phyloP scores from a whole-genome alignment of 2,797 vertebrate genomes.

The Gallinago solitaria region DNA sequence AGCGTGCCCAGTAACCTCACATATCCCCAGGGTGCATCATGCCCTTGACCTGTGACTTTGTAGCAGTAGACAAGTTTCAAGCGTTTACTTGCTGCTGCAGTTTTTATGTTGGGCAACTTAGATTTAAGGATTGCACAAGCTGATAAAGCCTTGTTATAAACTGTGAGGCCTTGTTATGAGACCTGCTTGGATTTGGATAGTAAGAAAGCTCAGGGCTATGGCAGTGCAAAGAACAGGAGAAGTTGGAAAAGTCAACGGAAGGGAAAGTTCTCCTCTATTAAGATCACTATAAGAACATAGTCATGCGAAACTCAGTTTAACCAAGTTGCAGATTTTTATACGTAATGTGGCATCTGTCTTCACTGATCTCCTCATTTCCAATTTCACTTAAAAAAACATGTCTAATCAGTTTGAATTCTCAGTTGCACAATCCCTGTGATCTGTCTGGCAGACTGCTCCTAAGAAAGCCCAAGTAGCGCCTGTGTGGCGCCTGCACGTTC shows the following conservation, averaged over 20 bases:
- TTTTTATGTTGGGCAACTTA: not conserved
- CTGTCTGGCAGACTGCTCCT: not conserved
- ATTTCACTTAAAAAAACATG: constrained; percentile 40
- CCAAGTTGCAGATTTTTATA: constrained; percentile 24
- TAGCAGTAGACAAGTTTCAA: not conserved
- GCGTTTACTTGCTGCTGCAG: not conserved
- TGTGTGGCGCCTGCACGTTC: not conserved
- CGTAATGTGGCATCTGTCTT: constrained; percentile 27
- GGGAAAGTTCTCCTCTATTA: not conserved
- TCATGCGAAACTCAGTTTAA: not conserved
- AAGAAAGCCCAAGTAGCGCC: not conserved
- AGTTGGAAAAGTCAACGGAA: not conserved
- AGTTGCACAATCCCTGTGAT: not conserved
- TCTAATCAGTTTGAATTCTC: constrained; percentile 39
- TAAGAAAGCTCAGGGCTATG: not conserved
- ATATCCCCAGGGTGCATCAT: not conserved
- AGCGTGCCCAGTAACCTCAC: not conserved
- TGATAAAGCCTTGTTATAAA: not conserved
- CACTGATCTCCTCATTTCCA: constrained; percentile 33
- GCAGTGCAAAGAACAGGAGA: not conserved
- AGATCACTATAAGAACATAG: not conserved
- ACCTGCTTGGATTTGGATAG: not conserved
- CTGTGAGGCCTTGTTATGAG: not conserved
- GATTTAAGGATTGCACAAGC: not conserved
- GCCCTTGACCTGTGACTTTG: not conserved